phyloP scores from a whole-genome alignment of 1,140 invertebrate species.

The Nixonia krombeini region DNA sequence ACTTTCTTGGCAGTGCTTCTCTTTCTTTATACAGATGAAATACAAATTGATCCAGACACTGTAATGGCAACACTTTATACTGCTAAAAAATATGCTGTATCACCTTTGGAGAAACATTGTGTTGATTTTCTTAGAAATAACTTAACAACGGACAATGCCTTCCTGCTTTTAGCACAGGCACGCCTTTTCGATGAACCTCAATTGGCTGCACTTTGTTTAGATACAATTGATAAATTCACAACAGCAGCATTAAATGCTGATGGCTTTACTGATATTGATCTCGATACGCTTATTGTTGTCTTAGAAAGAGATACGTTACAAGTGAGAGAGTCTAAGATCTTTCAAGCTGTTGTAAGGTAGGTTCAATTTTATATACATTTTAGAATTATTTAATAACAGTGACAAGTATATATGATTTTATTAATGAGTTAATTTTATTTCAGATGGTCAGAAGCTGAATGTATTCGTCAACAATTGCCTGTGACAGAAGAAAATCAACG shows the following conservation, averaged over 20 bases:
- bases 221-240: conserved; percentile 90
- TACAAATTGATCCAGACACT: conserved; percentile 88
- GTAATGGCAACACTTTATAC: conserved; percentile 91
- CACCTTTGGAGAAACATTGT: conserved; percentile 86
- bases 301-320: conserved; percentile 87
- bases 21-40: conserved; percentile 88
- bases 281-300: conserved; percentile 85
- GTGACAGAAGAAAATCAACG: conserved; percentile 82
- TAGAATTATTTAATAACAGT: not conserved
- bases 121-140: conserved; percentile 88
- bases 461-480: conserved; percentile 76
- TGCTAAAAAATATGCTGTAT: conserved; percentile 90
- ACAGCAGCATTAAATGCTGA: conserved; percentile 86
- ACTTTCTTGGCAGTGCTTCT: conserved; percentile 81
- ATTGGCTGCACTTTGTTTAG: conserved; percentile 84
- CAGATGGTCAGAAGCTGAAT: conserved; percentile 88
- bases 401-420: too few relatives aligned
- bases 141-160: conserved; percentile 88
- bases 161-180: conserved; percentile 85
- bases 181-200: conserved; percentile 87
- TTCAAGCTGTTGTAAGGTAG: conserved; percentile 77
- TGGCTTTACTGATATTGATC: conserved; percentile 90
- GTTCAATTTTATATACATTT: conserved; percentile 4
- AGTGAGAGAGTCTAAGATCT: conserved; percentile 87
- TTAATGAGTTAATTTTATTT: not conserved